Percentiles rank a stretch among this genome's conserved stretches.
These are phyloP conservation scores for Stigmatopora argus DNA, from an alignment of 2,113 vertebrate species.

Conservation along the genomic window DNA sequence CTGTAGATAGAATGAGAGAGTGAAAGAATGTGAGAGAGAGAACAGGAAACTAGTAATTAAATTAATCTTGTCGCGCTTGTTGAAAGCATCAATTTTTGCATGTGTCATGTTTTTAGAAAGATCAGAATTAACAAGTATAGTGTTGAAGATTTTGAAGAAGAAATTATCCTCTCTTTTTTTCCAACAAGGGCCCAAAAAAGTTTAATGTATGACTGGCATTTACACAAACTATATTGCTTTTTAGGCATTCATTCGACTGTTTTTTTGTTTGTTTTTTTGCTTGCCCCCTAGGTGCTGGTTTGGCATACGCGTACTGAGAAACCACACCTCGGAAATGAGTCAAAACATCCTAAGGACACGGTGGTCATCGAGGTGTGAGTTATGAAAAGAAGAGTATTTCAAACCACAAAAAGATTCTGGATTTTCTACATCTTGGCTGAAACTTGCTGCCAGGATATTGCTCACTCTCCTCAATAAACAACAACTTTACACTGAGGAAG, in stretches of 20 bases:
- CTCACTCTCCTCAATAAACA: conserved; percentile 14
- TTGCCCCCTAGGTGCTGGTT: conserved; percentile 81
- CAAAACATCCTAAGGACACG: conserved; percentile 85
- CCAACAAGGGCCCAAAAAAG: too few species aligned
- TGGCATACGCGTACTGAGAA: conserved; percentile 99
- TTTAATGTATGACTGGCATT: background rate
- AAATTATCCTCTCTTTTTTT: too few species aligned
- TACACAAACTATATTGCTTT: background rate
- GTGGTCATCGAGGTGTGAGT: conserved; percentile 89
- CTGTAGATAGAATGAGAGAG: conserved; percentile 1
- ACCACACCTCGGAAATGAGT: conserved; percentile 88
- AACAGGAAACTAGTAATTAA: background rate
- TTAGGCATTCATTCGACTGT: background rate
- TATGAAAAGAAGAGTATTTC: background rate
- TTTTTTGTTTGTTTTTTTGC: background rate
- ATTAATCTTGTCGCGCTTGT: background rate
- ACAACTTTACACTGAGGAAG: conserved; percentile 24
- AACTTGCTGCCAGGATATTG: conserved; percentile 8
- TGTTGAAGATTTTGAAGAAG: too few species aligned
- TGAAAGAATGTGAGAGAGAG: background rate
- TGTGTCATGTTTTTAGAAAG: background rate
- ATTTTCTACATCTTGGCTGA: conserved; percentile 23
- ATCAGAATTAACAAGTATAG: too few species aligned
- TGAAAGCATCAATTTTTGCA: conserved; percentile 19
- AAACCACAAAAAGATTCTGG: conserved; percentile 8